phyloP scores from a whole-genome alignment of 2,113 vertebrate species.

The Strigops habroptila region DNA sequence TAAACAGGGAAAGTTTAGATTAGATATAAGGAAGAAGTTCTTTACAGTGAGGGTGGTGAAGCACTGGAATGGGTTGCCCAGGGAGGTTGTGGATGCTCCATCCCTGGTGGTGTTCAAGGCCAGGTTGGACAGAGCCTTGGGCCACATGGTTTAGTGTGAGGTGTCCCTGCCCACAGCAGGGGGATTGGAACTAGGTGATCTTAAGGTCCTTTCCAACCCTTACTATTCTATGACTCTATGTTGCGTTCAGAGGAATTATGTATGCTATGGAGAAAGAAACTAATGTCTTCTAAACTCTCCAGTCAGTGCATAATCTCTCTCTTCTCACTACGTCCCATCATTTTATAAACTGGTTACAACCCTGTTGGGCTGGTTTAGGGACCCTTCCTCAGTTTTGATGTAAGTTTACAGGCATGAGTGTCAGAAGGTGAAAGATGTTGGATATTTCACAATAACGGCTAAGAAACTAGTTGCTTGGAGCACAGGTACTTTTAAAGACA shows the following conservation, averaged over 20 bases:
- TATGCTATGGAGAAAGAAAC: background rate
- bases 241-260: background rate
- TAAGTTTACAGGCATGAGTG: background rate
- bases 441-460: background rate
- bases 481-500: background rate
- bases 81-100: too few relatives aligned
- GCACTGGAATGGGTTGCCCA: too few relatives aligned
- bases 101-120: too few relatives aligned
- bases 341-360: background rate
- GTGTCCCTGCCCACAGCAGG: too few relatives aligned
- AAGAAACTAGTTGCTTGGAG: background rate
- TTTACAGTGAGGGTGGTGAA: too few relatives aligned
- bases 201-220: too few relatives aligned
- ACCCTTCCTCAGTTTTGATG: background rate
- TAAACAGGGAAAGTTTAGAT: too few relatives aligned
- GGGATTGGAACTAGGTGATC: too few relatives aligned
- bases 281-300: background rate
- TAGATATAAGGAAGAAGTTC: too few relatives aligned
- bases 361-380: background rate
- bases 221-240: too few relatives aligned
- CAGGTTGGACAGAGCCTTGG: too few relatives aligned
- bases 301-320: background rate
- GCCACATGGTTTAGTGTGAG: too few relatives aligned
- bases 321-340: background rate
- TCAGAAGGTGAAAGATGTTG: background rate